Evolutionary conservation across 1,140 invertebrate species (phyloP).

Genomic region (Drosophila pseudoananassae): DNA sequence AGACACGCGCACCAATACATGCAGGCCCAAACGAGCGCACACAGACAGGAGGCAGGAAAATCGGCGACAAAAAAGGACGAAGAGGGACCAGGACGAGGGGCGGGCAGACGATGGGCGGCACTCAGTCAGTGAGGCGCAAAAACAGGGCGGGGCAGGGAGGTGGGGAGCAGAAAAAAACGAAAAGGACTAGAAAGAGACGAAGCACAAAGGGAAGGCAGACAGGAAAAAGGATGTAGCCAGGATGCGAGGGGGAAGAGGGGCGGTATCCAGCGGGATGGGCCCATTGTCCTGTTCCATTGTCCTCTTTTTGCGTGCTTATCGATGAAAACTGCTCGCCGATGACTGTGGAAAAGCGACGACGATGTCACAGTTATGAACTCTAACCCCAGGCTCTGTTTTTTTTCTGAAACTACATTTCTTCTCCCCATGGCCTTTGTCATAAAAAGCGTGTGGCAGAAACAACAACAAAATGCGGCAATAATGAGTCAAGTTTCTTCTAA

Average conservation of each 20-base stretch:
- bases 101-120: conserved; percentile 21
- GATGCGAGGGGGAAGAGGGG: conserved; percentile 1
- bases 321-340: conserved; percentile 29
- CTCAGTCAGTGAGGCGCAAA: not conserved
- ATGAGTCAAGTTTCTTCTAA: conserved; percentile 29
- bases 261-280: conserved; percentile 1
- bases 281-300: conserved; percentile 54
- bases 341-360: conserved; percentile 33
- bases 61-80: conserved; percentile 28
- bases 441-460: conserved; percentile 47
- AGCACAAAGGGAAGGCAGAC: conserved; percentile 43
- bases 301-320: conserved; percentile 44
- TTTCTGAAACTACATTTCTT: conserved; percentile 9
- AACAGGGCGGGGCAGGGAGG: conserved; percentile 2
- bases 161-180: not conserved
- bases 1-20: conserved; percentile 79
- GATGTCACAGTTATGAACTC: conserved; percentile 46
- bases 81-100: conserved; percentile 7
- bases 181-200: conserved; percentile 8
- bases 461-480: conserved; percentile 24
- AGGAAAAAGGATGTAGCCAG: conserved; percentile 76
- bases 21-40: conserved; percentile 44
- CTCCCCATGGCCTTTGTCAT: conserved; percentile 35
- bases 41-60: conserved; percentile 45
- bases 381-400: conserved; percentile 33